Base-by-base conservation (phyloP, 2,797 vertebrate species). In the Yasuhikotakia modesta region DNA sequence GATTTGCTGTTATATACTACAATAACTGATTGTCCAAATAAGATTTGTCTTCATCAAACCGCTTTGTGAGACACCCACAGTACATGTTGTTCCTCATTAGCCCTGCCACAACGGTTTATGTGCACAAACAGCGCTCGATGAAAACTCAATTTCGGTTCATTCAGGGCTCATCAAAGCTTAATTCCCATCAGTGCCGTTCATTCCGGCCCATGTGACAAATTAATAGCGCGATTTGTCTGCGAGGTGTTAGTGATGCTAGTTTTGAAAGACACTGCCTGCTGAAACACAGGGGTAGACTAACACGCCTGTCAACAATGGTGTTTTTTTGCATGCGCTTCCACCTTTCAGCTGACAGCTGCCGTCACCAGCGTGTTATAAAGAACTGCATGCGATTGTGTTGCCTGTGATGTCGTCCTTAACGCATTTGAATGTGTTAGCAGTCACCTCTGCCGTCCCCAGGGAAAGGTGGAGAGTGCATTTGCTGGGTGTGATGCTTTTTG, bases 301-400 rank as follows among this genome's bases (percentile, higher is more conserved):
- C 77, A 24, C 71, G 77, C 87, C 91, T 95, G 92, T 95, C 92
- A 91, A 81, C 89, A 83, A 86, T 60, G 86, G 86, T 90, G 87
- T 88, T 90, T 92, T 76, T 91, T 92, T 88, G 87, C 77, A 84
- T 78, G 83, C 81, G 85, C 90, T 92, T 92, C 87, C 88, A 90
- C 87, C 69, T 80, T 84, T 66, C 16, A 82, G 85, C 76, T 90
- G 90, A 92, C 89, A 90, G 88, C 86, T 88, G 85, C 92, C 93
- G 92, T 93, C 94, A 93, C 87, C 91, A 91, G 82, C 32, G 80
- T 74, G 81, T 85, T 87, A 89, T 86, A 90, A 87, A 92, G 86
- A 72, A 87, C 83, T 88, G 91, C 90, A 90, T 89, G 88, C 91
- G 88, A 86, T 85, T 39, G 79, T 86, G 19, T 80, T 48, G 46